Evolutionary conservation across 2,797 vertebrate genomes (phyloP).

Genomic region (Enteromius anoplus): DNA sequence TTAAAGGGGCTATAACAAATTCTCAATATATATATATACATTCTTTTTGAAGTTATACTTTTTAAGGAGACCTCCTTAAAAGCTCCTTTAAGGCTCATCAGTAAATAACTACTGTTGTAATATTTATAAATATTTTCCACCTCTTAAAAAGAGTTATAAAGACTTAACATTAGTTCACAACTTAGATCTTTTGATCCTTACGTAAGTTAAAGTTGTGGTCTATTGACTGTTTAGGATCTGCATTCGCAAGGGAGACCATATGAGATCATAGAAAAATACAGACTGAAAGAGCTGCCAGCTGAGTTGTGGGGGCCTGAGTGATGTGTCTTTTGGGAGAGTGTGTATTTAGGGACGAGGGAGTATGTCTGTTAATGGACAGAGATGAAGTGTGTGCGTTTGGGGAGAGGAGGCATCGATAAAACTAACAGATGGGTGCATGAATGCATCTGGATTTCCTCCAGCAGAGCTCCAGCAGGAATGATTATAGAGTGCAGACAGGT

Average conservation of each 20-base stretch:
- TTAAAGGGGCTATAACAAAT: not conserved
- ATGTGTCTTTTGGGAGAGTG: conserved; percentile 35
- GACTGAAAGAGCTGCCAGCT: conserved; percentile 17
- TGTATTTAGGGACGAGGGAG: conserved; percentile 17
- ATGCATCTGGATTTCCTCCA: conserved; percentile 49
- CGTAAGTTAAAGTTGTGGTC: not conserved
- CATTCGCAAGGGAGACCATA: not conserved
- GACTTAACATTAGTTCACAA: not conserved
- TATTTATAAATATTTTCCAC: too few relatives aligned
- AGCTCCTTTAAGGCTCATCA: too few relatives aligned
- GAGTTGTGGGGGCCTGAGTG: not conserved
- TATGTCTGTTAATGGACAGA: conserved; percentile 28
- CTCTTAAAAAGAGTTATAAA: not conserved
- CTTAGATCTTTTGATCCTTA: not conserved
- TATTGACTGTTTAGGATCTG: not conserved
- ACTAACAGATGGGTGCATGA: conserved; percentile 51
- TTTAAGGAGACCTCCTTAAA: too few relatives aligned
- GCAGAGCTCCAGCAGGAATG: conserved; percentile 41
- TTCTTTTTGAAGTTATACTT: too few relatives aligned
- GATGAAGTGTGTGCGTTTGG: conserved; percentile 15
- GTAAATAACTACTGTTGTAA: too few relatives aligned
- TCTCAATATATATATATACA: too few relatives aligned
- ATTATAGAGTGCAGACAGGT: conserved; percentile 45
- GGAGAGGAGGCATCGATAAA: conserved; percentile 40
- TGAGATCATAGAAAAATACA: conserved; percentile 13